Conservation (phyloP, 2,888 invertebrate species). For the Campopleginae sp. region DNA sequence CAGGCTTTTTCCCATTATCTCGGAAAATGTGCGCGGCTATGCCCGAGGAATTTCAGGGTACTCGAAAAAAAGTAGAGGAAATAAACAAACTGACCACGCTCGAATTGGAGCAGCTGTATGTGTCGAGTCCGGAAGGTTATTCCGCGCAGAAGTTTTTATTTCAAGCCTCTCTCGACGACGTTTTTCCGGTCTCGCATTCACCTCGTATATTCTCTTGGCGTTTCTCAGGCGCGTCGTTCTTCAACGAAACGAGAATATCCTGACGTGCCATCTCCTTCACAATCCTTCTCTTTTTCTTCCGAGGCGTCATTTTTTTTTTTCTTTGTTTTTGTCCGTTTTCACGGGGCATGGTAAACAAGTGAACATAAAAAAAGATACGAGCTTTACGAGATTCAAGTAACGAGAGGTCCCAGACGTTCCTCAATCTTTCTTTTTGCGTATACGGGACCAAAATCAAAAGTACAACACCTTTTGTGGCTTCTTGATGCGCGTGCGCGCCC, state of each 20-base stretch:
- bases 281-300: background rate
- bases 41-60: background rate
- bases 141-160: background rate
- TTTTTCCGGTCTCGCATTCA: background rate
- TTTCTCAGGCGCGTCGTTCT: background rate
- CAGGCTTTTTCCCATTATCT: background rate
- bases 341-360: background rate
- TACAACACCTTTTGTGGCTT: slow-evolving; percentile 3
- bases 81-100: background rate
- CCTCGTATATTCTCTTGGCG: background rate
- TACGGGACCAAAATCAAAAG: background rate
- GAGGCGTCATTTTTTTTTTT: background rate
- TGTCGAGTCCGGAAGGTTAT: background rate
- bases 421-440: background rate
- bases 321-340: background rate
- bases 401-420: background rate
- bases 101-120: background rate
- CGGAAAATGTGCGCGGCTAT: background rate
- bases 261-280: background rate
- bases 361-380: background rate
- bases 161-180: background rate
- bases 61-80: background rate
- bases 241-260: background rate
- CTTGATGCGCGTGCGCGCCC: background rate
- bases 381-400: background rate